These are phyloP conservation scores for Bergia sp. DNA, from an alignment of 92 coral and sea anemone species.

Conservation along the genomic window DNA sequence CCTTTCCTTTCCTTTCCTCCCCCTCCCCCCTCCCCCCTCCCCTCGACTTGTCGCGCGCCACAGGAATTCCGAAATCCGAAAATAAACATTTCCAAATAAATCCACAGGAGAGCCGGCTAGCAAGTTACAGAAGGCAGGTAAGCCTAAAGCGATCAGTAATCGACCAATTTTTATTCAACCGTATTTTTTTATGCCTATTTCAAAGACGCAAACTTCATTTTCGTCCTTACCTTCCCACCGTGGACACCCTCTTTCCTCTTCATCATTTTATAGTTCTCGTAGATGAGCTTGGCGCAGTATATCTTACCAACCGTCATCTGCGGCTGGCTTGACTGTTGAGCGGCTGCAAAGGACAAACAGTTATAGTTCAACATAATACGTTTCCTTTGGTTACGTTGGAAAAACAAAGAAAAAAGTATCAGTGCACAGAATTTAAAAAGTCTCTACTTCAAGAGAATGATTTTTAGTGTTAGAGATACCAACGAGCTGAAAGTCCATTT, in stretches of 20 bases:
- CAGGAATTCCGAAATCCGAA: too few species aligned
- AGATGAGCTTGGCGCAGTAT: constrained; percentile 98
- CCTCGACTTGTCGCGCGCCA: too few species aligned
- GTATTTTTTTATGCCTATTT: too few species aligned
- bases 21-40: too few species aligned
- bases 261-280: constrained; percentile 95
- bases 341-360: constrained; percentile 51
- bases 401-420: not conserved
- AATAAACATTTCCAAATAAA: too few species aligned
- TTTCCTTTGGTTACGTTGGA: not conserved
- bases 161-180: not conserved
- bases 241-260: constrained; percentile 74
- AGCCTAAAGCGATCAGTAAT: too few species aligned
- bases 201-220: not conserved
- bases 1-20: too few species aligned
- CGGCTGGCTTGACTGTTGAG: constrained; percentile 75
- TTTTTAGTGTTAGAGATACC: not conserved
- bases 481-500: not conserved
- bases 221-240: not conserved
- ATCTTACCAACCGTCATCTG: constrained; percentile 99
- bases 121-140: too few species aligned
- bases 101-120: too few species aligned
- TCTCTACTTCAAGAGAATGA: too few species aligned
- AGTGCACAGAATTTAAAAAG: too few species aligned
- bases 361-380: not conserved